phyloP scores from a whole-genome alignment of 1,140 invertebrate genomes.

The Zaprionus africanus region DNA sequence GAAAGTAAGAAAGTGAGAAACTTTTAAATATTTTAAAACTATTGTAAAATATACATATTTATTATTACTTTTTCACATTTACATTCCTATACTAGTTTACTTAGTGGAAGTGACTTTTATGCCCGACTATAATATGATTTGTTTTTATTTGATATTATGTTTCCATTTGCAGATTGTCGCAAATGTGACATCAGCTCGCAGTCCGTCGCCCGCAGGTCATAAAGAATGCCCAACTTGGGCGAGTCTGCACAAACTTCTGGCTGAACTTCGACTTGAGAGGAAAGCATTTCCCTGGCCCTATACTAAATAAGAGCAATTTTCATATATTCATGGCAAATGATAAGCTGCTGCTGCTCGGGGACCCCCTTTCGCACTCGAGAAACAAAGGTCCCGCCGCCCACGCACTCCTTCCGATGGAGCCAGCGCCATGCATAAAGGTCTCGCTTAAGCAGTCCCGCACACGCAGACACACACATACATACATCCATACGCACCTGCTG shows the following conservation, averaged over 20 bases:
- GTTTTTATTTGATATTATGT: conserved; percentile 7
- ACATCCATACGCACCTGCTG: conserved; percentile 39
- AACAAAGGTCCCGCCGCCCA: conserved; percentile 58
- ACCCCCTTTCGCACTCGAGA: conserved; percentile 28
- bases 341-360: conserved; percentile 62
- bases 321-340: conserved; percentile 81
- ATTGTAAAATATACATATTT: too few relatives aligned
- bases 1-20: too few relatives aligned
- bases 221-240: conserved; percentile 23
- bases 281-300: conserved; percentile 10
- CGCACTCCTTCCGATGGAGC: conserved; percentile 14
- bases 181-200: conserved; percentile 15
- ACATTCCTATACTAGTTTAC: neutral
- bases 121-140: conserved; percentile 1
- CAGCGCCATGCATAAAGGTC: conserved; percentile 73
- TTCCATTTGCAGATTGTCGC: conserved; percentile 10
- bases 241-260: conserved; percentile 31
- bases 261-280: conserved; percentile 11
- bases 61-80: neutral
- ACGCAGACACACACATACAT: conserved; percentile 40
- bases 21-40: too few relatives aligned
- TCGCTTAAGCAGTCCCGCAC: conserved; percentile 52
- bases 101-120: neutral
- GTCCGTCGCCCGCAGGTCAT: conserved; percentile 2
- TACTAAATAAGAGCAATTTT: conserved; percentile 60